Evolutionary conservation across 2,797 vertebrate species (phyloP).

Genomic region (Poecile montanus): DNA sequence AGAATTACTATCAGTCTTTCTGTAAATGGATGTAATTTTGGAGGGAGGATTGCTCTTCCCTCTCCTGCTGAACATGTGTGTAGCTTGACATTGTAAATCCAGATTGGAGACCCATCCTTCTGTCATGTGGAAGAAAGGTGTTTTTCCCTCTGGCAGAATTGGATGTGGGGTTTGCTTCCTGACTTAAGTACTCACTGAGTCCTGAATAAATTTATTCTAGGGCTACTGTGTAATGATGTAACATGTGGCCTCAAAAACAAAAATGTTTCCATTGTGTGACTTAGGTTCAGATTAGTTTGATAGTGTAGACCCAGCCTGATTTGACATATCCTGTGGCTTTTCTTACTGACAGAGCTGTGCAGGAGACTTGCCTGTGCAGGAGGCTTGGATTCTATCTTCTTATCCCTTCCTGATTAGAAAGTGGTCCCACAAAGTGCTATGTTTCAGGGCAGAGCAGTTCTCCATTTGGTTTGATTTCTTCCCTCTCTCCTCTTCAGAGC

Average conservation of each 20-base stretch:
- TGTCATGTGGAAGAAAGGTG: neutral
- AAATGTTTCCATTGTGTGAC: neutral
- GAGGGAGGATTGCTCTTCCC: neutral
- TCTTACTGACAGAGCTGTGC: neutral
- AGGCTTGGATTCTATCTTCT: neutral
- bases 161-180: neutral
- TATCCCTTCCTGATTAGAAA: neutral
- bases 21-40: neutral
- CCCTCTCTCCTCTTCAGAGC: neutral
- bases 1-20: neutral
- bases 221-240: neutral
- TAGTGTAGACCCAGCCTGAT: neutral
- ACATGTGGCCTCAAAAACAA: neutral
- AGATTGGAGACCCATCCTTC: accelerated
- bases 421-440: neutral
- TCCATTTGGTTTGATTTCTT: neutral
- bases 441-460: neutral
- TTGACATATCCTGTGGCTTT: neutral
- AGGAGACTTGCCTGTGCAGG: neutral
- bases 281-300: neutral
- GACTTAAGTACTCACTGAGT: neutral
- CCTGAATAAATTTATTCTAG: neutral
- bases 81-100: neutral
- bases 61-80: neutral
- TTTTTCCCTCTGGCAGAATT: neutral